Base-by-base conservation (phyloP, 2,888 invertebrate genomes). In the Orthosia cruda region DNA sequence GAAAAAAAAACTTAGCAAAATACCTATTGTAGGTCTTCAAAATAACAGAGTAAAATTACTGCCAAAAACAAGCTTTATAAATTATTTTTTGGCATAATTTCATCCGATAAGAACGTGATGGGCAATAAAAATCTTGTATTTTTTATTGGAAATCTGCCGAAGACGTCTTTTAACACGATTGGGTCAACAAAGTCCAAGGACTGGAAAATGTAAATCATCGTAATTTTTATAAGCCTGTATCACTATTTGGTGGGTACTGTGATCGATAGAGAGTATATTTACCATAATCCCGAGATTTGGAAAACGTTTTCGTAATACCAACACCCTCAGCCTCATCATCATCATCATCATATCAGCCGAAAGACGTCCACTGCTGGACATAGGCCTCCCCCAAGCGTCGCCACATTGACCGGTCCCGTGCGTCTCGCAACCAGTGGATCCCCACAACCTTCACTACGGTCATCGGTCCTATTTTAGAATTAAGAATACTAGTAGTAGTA, bases 41-140 rank as follows among this genome's bases (percentile, higher is more conserved):
- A 26, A 45, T 62, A 55, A 15, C 47, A 13, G n/a, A 54, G n/a
- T 1, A 54, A 63, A 66, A 76, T 63, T 40, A 54, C 23, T 49
- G 50, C 18, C 23, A 18, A 9, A 20, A 26, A 26, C 20, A 40
- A 75, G 47, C 58, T 52, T 54, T 55, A 66, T 16, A 55, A 63
- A 77, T 62, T 55, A 20, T 32, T 77, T 67, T 79, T 77, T 18
- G 13, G 20, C 61, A 83, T 71, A 71, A 71, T 83, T 64, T 49
- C n/a, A 57, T 70, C 13, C 45, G 54, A 77, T 66, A 67, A 58
- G 47, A 80, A 70, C 83, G 67, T 83, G 78, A 83, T 64, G 55
- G 47, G 63, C 59, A 77, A 65, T 71, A 71, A 47, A 54, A 77
- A 23, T 12, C 71, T 58, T 59, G 47, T 65, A 76, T 47, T 71